Base-by-base conservation (phyloP, 2,888 invertebrate species). In the Oscheius onirici region DNA sequence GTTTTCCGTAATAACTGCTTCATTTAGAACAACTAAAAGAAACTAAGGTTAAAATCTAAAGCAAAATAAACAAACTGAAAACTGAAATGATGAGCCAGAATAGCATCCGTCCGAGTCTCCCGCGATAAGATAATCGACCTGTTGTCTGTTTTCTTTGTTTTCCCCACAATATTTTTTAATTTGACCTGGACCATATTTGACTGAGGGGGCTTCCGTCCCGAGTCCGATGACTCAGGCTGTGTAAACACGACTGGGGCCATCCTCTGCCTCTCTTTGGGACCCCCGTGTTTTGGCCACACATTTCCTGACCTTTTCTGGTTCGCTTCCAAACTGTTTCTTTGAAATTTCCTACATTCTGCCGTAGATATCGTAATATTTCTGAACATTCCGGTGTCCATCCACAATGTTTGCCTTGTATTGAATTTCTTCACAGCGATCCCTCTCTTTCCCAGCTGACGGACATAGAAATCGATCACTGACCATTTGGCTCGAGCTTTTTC, bases 171-270 rank as follows among this genome's bases (percentile, higher is more conserved):
- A 11, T 10, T 11, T 57, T 34, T 34, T 26, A 34, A 57, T 26
- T 13, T 40, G 41, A 41, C 20, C 5, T 41, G 1, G 55, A 17
- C n/a, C 43, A 40, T 17, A 41, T 58, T 58, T 58, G 58, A 41
- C 41, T 34, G 34, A n/a, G n/a, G 34, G 58, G 41, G 58, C 58
- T 58, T 58, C 58, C 58, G 58, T 34, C 34, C 58, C 41, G 41
- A 20, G 20, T n/a, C 58, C 58, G 40, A 41, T 58, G 58, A 58
- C 58, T 58, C 58, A 58, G 41, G 58, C 58, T 41, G 41, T 58
- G 58, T 43, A 41, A 41, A 58, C 20, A 58, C 43, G 41, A 34
- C 34, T 6, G 34, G 34, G 34, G 34, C 34, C 34, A 34, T 34
- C 34, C 34, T 8, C 34, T 34, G 5, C 20, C 41, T 43, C 43